Base-by-base conservation (phyloP, 2,113 vertebrate species). In the Callithrix jacchus region DNA sequence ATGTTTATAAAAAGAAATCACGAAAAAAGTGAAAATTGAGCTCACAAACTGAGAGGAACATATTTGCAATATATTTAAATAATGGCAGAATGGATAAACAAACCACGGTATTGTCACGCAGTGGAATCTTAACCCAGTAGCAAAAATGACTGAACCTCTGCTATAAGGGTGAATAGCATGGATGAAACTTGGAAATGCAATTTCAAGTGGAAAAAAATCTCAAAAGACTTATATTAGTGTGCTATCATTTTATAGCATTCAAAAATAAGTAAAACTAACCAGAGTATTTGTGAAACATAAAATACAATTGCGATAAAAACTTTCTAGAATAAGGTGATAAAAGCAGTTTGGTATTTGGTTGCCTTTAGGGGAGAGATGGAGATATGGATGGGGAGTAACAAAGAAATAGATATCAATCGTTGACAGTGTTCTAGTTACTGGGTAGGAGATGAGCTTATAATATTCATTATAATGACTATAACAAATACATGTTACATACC, bases 381-480 rank as follows among this genome's bases (percentile, higher is more conserved):
- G 88, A 7, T 56, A 35, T 32, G 42, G 42, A 42, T 86, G 58
- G 18, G 25, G 47, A 85, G 27, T 20, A 87, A 71, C 74, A 47
- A 21, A 93, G 85, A 66, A 61, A 17, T 52, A 71, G 11, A 52
- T 1, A 64, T 2, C 64, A 87, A 18, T 77, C 89, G 42, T 66
- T 47, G 42, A n/a, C 30, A 66, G 25, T 56, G 23, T 87, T 77
- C 27, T 83, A 66, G 56, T 92, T 89, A 40, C 8, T 90, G 42
- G n/a, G 47, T 96, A 81, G 35, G n/a, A 64, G 27, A 47, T 52
- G 27, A 73, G 49, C 45, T 80, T 77, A n/a, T 9, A n/a, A 9
- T 96, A 37, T 97, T 89, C 82, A 74, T 74, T 83, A n/a, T 87
- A 64, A 68, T 40, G 74, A 35, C 70, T 85, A 11, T 87, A 92